A percentile compares a stretch with the other conserved stretches of the same genome.
phyloP scores from a whole-genome alignment of 2,797 vertebrate species.

The Miichthys miiuy region DNA sequence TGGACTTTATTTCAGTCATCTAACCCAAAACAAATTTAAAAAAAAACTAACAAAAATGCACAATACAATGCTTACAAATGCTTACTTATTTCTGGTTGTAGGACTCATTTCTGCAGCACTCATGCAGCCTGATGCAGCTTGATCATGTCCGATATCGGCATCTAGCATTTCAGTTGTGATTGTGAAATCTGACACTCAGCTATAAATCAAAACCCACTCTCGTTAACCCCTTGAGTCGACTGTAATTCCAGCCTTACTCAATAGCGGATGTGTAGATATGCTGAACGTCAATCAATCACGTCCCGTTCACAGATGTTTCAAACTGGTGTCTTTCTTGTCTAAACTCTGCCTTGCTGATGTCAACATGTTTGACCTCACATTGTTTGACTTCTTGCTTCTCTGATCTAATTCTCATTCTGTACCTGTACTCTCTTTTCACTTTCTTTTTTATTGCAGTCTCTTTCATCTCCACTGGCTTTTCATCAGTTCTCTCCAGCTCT shows the following conservation, averaged over 20 bases:
- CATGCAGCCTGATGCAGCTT: too few relatives aligned
- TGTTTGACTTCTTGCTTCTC: background rate
- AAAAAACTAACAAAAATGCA: too few relatives aligned
- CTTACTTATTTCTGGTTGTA: too few relatives aligned
- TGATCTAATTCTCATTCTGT: constrained; percentile 13
- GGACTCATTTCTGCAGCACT: too few relatives aligned
- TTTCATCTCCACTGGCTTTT: constrained; percentile 37
- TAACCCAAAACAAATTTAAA: too few relatives aligned
- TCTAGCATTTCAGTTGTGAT: background rate
- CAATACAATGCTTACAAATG: too few relatives aligned
- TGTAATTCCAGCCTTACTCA: background rate
- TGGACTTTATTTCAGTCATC: too few relatives aligned
- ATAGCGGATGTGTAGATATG: background rate
- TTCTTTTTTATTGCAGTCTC: constrained; percentile 16
- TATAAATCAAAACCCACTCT: background rate
- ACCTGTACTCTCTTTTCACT: constrained; percentile 9
- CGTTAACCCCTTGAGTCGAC: background rate
- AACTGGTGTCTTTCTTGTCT: background rate
- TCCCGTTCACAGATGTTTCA: background rate
- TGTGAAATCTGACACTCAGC: background rate
- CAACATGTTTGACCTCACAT: background rate
- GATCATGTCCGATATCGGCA: background rate
- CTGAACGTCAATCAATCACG: background rate
- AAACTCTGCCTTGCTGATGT: background rate
- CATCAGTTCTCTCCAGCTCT: constrained; percentile 25